phyloP scores from a whole-genome alignment of 2,113 vertebrate species.

The Erythrocercus mccallii region DNA sequence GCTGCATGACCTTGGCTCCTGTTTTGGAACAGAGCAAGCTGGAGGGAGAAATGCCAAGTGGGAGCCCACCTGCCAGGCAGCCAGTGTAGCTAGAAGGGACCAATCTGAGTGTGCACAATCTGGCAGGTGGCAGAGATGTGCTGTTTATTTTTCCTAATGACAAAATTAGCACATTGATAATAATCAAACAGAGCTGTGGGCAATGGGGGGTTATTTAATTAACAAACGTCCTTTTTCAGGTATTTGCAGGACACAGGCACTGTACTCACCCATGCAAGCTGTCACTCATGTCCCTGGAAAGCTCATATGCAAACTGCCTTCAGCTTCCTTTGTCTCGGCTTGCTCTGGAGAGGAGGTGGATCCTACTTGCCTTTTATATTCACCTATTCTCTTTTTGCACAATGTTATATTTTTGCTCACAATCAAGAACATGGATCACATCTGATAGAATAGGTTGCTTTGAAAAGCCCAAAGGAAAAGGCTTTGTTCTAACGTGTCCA shows the following conservation, averaged over 20 bases:
- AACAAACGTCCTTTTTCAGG: conserved; percentile 25
- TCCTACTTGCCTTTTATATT: background rate
- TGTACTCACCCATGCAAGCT: background rate
- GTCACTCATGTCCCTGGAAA: background rate
- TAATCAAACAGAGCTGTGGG: conserved; percentile 35
- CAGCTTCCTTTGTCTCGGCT: background rate
- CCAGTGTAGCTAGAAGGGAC: background rate
- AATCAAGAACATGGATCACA: background rate
- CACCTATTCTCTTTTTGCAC: background rate
- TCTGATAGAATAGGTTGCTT: background rate
- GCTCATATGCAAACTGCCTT: background rate
- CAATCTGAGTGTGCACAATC: background rate
- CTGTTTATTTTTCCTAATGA: conserved; percentile 45
- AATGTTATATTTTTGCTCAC: background rate
- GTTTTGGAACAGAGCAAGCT: background rate
- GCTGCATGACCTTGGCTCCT: conserved; percentile 35
- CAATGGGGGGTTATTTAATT: conserved; percentile 14
- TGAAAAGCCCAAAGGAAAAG: background rate
- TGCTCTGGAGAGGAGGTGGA: background rate
- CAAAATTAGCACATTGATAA: conserved; percentile 33
- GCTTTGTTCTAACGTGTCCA: background rate
- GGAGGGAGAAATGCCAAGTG: background rate
- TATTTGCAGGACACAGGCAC: background rate
- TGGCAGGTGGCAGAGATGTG: conserved; percentile 22
- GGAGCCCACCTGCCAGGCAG: conserved; percentile 21